Evolutionary conservation across 1,140 invertebrate genomes (phyloP).

Genomic region (Macrotrachela quadricornifera): DNA sequence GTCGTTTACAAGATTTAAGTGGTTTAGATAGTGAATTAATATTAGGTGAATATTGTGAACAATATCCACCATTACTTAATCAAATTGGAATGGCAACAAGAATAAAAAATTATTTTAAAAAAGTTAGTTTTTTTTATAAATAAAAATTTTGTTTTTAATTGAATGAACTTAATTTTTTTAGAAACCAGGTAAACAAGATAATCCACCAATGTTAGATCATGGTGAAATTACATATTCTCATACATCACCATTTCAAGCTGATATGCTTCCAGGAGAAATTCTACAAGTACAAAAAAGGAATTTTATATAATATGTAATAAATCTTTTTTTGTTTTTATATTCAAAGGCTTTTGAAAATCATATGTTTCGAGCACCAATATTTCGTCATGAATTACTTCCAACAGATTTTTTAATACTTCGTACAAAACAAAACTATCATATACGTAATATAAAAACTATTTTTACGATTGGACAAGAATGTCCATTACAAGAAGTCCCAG

Average conservation of each 20-base stretch:
- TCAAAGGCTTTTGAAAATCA: conserved; percentile 69
- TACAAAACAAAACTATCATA: conserved; percentile 55
- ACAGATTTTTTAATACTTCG: conserved; percentile 84
- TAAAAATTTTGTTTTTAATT: too few species aligned
- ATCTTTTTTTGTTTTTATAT: conserved; percentile 34
- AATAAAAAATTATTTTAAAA: conserved; percentile 94
- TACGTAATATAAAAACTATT: conserved; percentile 65
- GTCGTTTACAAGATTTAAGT: conserved; percentile 77
- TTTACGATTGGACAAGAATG: conserved; percentile 86
- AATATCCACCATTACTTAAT: conserved; percentile 83
- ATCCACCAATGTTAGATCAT: conserved; percentile 57
- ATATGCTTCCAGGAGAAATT: conserved; percentile 71
- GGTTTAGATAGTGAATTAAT: conserved; percentile 75
- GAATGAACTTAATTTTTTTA: too few species aligned
- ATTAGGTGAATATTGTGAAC: conserved; percentile 83
- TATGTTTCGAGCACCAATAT: conserved; percentile 87
- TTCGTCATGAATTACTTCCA: conserved; percentile 54
- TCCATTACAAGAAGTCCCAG: conserved; percentile 90
- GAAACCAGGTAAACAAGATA: conserved; percentile 61
- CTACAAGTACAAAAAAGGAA: conserved; percentile 42
- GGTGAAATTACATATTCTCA: conserved; percentile 88
- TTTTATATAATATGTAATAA: too few species aligned
- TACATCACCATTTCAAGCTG: conserved; percentile 84
- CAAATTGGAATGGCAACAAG: conserved; percentile 93
- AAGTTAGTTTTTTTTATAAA: too few species aligned